phyloP scores from a whole-genome alignment of 1,140 invertebrate species.

The Ylistrum balloti region DNA sequence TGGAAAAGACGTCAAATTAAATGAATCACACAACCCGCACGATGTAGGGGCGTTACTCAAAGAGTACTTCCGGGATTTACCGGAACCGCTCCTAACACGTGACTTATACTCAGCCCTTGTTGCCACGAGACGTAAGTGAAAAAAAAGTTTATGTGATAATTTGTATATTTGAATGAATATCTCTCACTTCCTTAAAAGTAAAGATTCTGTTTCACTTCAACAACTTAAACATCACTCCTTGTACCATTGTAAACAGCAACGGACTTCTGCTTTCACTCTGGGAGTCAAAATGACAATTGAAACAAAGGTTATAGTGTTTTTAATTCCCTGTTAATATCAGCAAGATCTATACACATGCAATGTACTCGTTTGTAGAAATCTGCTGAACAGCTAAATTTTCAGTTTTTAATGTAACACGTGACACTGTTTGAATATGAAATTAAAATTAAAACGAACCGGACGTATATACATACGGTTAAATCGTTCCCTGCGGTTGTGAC shows the following conservation, averaged over 20 bases:
- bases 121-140: slow-evolving; percentile 92
- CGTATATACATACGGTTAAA: not conserved
- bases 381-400: not conserved
- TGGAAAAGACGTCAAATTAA: slow-evolving; percentile 89
- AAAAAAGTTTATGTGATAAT: not conserved
- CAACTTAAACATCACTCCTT: too few relatives aligned
- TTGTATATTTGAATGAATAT: too few relatives aligned
- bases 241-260: too few relatives aligned
- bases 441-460: not conserved
- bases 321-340: too few relatives aligned
- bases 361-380: not conserved
- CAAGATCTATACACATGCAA: too few relatives aligned
- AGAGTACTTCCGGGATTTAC: slow-evolving; percentile 95
- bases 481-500: not conserved
- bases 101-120: slow-evolving; percentile 95
- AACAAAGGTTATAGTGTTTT: too few relatives aligned
- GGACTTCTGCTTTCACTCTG: too few relatives aligned
- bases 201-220: too few relatives aligned
- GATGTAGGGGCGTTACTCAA: slow-evolving; percentile 96
- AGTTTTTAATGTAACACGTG: not conserved
- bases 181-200: too few relatives aligned
- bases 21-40: slow-evolving; percentile 92
- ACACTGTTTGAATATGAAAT: not conserved
- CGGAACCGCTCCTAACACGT: slow-evolving; percentile 94
- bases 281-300: too few relatives aligned